These are phyloP conservation scores for Cottus gobio DNA, from an alignment of 2,113 vertebrate genomes.

Conservation along the genomic window DNA sequence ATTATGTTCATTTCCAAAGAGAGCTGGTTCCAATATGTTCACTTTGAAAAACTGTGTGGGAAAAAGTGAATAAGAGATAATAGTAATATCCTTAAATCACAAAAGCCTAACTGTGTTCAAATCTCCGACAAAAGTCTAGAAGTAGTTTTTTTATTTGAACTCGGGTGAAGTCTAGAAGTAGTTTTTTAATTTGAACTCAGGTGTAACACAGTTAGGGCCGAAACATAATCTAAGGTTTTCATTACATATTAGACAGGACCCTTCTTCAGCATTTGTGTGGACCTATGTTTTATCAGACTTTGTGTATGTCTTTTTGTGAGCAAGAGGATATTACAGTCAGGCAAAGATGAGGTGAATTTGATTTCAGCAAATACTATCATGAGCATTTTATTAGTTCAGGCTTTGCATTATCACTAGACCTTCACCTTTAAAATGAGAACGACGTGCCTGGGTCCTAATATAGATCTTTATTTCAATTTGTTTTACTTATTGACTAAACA, in stretches of 20 bases:
- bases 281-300: background rate
- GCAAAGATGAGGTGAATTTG: background rate
- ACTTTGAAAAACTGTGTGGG: conserved; percentile 3
- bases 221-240: background rate
- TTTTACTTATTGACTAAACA: background rate
- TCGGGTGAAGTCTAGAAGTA: no score
- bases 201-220: background rate
- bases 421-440: background rate
- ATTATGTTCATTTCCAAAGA: conserved; percentile 25
- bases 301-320: background rate
- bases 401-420: background rate
- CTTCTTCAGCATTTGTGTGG: no score
- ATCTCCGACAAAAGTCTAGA: background rate
- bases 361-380: background rate
- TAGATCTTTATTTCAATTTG: background rate
- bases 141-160: no score
- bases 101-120: background rate
- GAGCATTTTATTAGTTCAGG: no score
- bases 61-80: background rate
- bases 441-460: background rate
- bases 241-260: background rate
- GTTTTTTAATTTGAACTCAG: background rate
- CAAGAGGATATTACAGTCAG: background rate
- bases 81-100: background rate
- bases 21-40: background rate